Conservation (phyloP, 2,113 vertebrate genomes). For the Aramus guarauna region DNA sequence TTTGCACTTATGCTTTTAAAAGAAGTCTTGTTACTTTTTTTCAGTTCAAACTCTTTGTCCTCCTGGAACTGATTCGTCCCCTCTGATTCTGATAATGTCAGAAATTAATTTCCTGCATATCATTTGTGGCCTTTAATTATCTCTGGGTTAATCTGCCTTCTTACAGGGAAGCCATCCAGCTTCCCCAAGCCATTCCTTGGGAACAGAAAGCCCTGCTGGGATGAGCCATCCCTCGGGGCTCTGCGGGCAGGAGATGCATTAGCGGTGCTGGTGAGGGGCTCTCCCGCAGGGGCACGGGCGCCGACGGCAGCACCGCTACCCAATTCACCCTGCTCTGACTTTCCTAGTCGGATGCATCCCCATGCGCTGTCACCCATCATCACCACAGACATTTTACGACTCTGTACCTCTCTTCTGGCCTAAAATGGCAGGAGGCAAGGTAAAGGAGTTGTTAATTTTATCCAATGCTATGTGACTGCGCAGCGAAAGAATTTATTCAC, state of each 20-base stretch:
- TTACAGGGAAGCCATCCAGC: not conserved
- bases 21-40: not conserved
- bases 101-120: not conserved
- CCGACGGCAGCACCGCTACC: not conserved
- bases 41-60: not conserved
- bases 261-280: not conserved
- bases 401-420: not conserved
- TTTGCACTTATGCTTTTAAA: not conserved
- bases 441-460: not conserved
- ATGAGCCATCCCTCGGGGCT: not conserved
- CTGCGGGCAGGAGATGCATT: not conserved
- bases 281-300: rapidly evolving
- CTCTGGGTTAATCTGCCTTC: not conserved
- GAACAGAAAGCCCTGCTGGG: not conserved
- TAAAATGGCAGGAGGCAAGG: not conserved
- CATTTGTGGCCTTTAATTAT: not conserved
- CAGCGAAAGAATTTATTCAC: not conserved
- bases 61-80: not conserved
- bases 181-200: not conserved
- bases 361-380: not conserved
- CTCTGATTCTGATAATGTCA: not conserved
- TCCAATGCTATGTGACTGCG: not conserved
- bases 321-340: rapidly evolving
- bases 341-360: too few species aligned
- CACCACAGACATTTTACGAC: not conserved